Evolutionary conservation across 2,797 vertebrate genomes (phyloP).

Genomic region (Amblyraja radiata): DNA sequence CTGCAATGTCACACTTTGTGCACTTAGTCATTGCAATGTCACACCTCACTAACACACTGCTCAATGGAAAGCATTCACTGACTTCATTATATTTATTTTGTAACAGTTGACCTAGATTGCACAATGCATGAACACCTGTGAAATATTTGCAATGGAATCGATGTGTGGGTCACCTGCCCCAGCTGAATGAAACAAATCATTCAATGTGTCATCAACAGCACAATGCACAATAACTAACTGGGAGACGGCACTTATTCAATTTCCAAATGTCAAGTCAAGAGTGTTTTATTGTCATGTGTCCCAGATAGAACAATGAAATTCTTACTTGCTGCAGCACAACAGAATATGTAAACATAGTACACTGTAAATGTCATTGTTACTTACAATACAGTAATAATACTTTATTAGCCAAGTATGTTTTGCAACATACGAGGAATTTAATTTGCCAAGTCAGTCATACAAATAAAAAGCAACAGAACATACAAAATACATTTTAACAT

Average conservation of each 20-base stretch:
- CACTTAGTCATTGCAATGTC: neutral
- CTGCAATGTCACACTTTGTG: neutral
- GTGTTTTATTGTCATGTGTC: too few relatives aligned
- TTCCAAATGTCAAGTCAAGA: too few relatives aligned
- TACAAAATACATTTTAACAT: too few relatives aligned
- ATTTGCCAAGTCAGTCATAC: too few relatives aligned
- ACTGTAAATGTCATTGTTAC: too few relatives aligned
- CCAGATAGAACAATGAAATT: too few relatives aligned
- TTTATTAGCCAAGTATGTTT: too few relatives aligned
- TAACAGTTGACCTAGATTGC: neutral
- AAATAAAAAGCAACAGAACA: too few relatives aligned
- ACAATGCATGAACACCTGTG: neutral
- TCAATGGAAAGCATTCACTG: too few relatives aligned
- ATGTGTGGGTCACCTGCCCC: neutral
- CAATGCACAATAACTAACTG: neutral
- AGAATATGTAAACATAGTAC: too few relatives aligned
- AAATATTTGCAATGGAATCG: constrained; percentile 1
- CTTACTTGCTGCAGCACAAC: neutral
- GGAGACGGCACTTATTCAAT: neutral
- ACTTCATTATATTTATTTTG: neutral
- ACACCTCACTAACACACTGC: neutral
- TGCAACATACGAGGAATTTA: too few relatives aligned
- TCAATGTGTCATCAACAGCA: neutral
- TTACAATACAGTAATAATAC: too few relatives aligned
- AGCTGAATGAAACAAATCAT: neutral